phyloP scores from a whole-genome alignment of 1,140 invertebrate species.

The Medauroidea extradentata region DNA sequence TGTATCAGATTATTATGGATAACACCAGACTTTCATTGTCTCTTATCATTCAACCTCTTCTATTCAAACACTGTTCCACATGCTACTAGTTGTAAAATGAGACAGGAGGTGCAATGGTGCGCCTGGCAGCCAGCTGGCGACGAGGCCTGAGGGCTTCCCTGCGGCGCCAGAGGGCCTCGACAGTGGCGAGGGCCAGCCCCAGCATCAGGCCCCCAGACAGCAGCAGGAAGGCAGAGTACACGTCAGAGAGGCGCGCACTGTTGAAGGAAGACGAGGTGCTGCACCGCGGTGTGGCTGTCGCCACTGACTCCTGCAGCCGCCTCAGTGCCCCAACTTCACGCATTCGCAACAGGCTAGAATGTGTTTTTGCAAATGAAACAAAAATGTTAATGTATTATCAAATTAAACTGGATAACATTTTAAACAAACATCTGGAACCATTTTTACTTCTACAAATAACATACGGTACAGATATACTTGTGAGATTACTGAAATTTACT shows the following conservation, averaged over 20 bases:
- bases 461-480: background rate
- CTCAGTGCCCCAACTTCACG: constrained; percentile 41
- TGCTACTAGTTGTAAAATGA: no score
- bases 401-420: background rate
- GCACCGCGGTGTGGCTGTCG: constrained; percentile 42
- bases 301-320: constrained; percentile 37
- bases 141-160: background rate
- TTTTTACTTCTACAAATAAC: background rate
- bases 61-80: no score
- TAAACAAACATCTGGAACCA: background rate
- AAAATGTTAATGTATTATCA: no score
- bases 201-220: constrained; percentile 33
- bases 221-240: constrained; percentile 44
- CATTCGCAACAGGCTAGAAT: constrained; percentile 44
- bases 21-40: no score
- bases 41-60: no score
- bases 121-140: no score
- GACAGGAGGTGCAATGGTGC: no score
- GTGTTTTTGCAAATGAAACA: no score
- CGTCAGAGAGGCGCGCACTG: constrained; percentile 41
- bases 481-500: background rate
- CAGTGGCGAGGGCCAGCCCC: background rate
- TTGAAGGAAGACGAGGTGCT: constrained; percentile 36
- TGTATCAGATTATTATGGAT: no score
- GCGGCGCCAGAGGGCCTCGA: constrained; percentile 5